Base-by-base conservation (phyloP, 37 sponge, comb jelly and placozoan species). In the Beroe forskalii region DNA sequence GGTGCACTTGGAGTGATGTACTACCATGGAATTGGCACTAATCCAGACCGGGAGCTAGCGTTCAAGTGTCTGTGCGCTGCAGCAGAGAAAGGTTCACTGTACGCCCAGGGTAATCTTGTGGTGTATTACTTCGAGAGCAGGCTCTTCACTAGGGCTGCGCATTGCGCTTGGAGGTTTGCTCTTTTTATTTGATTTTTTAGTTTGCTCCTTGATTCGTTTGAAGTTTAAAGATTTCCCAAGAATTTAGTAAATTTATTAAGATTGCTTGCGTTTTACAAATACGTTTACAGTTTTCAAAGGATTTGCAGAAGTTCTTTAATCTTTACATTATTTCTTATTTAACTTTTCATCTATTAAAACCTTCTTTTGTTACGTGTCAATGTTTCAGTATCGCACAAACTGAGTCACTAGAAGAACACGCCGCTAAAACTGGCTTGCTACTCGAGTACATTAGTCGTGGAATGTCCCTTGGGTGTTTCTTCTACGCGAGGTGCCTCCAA, bases 1-100 rank as follows among this genome's bases (percentile, higher is more conserved):
- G 97, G 97, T 94, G 94, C 97, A 20, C 62, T 94, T 35, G 97
- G 95, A 23, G 90, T 93, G 76, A 86, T 96, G 93, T 91, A 90
- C 44, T 33, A 90, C 12, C 27, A 66, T 0, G 95, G 97, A 0
- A 61, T 40, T 23, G 93, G 93, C 6, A 91, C 93, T 24, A 27
- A 23, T 23, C 83, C 67, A 67, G 91, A 93, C 83, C 24, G 38
- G 25, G 67, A 76, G 30, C 89, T 63, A 37, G 93, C 93, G 33
- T 91, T 93, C 69, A 91, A 76, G 48, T 92, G 91, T 86, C 90
- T 93, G 61, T 48, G 63, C 32, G 72, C 41, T 1, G 93, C 93
- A 8, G 43, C 67, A 2, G 91, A 93, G 32, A 41, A 55, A 60
- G 91, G 93, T 8, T 91, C 67, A 9, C 91, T 91, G 25, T 93